Evolutionary conservation across 2,888 invertebrate genomes (phyloP).

Genomic region (Troides aeacus): DNA sequence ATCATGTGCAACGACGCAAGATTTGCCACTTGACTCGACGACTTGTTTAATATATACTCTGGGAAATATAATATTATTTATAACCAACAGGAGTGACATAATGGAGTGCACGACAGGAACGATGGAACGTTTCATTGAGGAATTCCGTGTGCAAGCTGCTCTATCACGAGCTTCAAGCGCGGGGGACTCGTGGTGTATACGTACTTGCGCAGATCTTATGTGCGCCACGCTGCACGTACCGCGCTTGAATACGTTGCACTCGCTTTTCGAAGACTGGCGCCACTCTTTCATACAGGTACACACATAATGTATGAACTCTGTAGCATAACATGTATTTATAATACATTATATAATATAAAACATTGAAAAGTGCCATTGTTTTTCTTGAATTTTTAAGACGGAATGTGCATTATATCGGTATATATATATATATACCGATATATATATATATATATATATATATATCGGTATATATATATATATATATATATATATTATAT

Average conservation of each 20-base stretch:
- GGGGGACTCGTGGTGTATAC: constrained; percentile 36
- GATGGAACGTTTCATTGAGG: constrained; percentile 53
- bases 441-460: too few species aligned
- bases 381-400: too few species aligned
- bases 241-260: constrained; percentile 51
- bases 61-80: background rate
- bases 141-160: constrained; percentile 48
- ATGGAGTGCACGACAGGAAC: constrained; percentile 60
- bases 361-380: too few species aligned
- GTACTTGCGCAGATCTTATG: constrained; percentile 43
- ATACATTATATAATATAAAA: too few species aligned
- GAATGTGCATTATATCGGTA: too few species aligned
- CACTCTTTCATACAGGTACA: constrained; percentile 41
- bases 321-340: too few species aligned
- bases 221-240: constrained; percentile 51
- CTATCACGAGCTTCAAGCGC: constrained; percentile 33
- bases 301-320: background rate
- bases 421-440: too few species aligned
- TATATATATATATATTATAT: too few species aligned
- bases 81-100: constrained; percentile 62
- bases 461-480: too few species aligned
- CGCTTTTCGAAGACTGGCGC: constrained; percentile 54
- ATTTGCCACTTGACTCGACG: background rate
- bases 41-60: background rate
- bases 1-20: too few species aligned